A percentile compares a stretch with the other conserved stretches of the same genome.
Evolutionary conservation across 2,113 vertebrate genomes (phyloP).

Genomic region (Falco punctatus): DNA sequence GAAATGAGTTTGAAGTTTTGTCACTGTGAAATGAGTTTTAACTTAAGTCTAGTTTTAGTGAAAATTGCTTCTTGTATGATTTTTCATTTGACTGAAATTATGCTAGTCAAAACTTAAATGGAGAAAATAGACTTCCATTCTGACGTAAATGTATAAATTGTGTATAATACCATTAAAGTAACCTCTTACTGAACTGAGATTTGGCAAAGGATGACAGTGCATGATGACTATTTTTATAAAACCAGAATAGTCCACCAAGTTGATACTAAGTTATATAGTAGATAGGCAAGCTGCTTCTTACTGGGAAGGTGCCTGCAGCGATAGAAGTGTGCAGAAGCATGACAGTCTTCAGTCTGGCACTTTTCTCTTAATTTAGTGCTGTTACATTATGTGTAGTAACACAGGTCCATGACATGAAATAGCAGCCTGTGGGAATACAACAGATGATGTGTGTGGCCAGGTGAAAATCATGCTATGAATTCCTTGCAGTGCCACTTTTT

Average conservation of each 20-base stretch:
- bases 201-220: background rate
- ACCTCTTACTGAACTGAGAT: background rate
- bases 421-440: conserved; percentile 22
- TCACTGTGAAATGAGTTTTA: background rate
- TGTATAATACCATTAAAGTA: background rate
- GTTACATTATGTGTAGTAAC: conserved; percentile 18
- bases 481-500: conserved; percentile 21
- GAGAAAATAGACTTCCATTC: background rate
- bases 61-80: background rate
- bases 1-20: background rate
- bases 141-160: background rate
- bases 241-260: background rate
- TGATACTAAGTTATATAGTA: background rate
- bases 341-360: background rate
- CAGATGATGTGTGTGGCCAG: conserved; percentile 48
- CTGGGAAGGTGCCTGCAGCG: background rate
- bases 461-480: conserved; percentile 28
- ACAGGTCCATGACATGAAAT: conserved; percentile 24
- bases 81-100: background rate
- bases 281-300: background rate
- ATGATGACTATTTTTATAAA: background rate
- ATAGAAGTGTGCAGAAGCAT: conserved; percentile 15
- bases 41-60: background rate
- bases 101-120: background rate
- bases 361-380: conserved; percentile 31